Percentiles rank a stretch among this genome's conserved stretches.
phyloP scores from a whole-genome alignment of 2,888 invertebrate genomes.

The Calephelis perditalis region DNA sequence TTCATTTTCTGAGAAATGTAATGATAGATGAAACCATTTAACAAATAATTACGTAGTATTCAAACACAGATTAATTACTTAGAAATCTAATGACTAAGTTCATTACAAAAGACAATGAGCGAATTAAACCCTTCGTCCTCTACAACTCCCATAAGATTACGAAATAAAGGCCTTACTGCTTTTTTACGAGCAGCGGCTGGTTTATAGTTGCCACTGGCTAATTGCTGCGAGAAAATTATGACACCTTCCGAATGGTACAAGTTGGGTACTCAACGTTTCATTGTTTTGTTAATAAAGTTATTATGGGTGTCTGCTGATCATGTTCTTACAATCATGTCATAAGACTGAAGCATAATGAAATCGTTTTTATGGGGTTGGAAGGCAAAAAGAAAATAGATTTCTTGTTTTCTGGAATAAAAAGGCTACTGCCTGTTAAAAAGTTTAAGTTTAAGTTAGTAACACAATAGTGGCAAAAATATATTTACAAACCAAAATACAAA shows the following conservation, averaged over 20 bases:
- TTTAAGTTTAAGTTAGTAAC: too few relatives aligned
- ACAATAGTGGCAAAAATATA: too few relatives aligned
- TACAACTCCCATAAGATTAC: constrained; percentile 37
- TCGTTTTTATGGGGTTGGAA: too few relatives aligned
- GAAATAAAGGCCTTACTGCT: constrained; percentile 41
- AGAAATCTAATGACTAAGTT: constrained; percentile 14
- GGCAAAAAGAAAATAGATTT: too few relatives aligned
- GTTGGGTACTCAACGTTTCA: constrained; percentile 1
- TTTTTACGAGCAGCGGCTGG: constrained; percentile 41
- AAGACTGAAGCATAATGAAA: too few relatives aligned
- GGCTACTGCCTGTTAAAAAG: too few relatives aligned
- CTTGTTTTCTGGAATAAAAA: too few relatives aligned
- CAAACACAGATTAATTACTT: constrained; percentile 4
- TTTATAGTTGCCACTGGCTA: constrained; percentile 33
- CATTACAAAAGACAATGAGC: constrained; percentile 21
- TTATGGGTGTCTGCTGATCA: background rate
- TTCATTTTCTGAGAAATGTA: too few relatives aligned
- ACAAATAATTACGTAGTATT: background rate
- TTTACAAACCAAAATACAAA: too few relatives aligned
- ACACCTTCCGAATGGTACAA: constrained; percentile 20
- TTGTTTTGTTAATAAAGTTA: constrained; percentile 9
- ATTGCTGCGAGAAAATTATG: constrained; percentile 34
- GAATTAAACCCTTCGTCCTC: constrained; percentile 41
- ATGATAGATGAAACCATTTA: too few relatives aligned
- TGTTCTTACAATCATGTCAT: background rate